Conservation (phyloP, 2,113 vertebrate species). For the Dendropsophus ebraccatus region DNA sequence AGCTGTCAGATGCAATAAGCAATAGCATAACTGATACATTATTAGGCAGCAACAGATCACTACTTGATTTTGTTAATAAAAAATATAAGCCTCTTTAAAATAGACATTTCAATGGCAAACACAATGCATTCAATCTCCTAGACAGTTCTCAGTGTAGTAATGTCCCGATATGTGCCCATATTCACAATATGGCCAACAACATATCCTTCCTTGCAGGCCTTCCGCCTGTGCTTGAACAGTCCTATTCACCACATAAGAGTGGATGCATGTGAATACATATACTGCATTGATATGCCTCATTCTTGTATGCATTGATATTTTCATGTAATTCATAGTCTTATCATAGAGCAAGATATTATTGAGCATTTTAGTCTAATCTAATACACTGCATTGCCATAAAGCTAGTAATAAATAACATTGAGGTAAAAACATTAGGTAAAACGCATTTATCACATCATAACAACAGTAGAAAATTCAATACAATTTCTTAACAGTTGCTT, state of each 20-base stretch:
- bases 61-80: background rate
- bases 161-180: background rate
- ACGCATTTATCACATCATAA: constrained; percentile 16
- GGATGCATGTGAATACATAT: background rate
- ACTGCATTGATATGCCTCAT: background rate
- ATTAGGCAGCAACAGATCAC: background rate
- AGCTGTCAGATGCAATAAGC: background rate
- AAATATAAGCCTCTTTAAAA: background rate
- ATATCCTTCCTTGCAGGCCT: constrained; percentile 30
- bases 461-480: background rate
- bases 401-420: background rate
- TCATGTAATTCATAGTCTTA: background rate
- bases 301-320: background rate
- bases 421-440: background rate
- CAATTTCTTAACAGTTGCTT: background rate
- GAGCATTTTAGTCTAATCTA: background rate
- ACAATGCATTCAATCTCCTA: background rate
- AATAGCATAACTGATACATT: background rate
- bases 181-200: background rate
- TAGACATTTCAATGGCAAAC: background rate
- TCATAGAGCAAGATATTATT: background rate
- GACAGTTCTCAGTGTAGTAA: background rate
- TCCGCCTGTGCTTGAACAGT: constrained; percentile 17
- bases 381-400: background rate
- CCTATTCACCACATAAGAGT: background rate